These are phyloP conservation scores for Sebastes steindachneri DNA, from an alignment of 2,797 vertebrate genomes.

Conservation along the genomic window DNA sequence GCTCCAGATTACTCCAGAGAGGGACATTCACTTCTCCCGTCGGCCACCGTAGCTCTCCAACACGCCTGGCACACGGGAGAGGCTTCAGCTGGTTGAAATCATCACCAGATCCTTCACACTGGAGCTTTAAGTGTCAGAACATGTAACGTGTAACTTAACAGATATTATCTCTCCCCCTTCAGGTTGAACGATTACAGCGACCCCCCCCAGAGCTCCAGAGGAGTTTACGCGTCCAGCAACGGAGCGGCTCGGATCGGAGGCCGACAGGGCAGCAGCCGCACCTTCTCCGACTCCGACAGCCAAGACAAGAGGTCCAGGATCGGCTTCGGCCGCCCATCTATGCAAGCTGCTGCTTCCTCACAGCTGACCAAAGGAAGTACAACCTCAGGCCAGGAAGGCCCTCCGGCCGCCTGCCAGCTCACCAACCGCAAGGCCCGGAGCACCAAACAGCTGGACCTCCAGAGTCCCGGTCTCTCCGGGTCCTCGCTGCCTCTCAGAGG, in stretches of 20 bases:
- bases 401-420: constrained; percentile 80
- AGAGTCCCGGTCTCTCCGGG: constrained; percentile 70
- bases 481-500: constrained; percentile 61
- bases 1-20: too few relatives aligned
- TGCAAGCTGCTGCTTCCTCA: constrained; percentile 81
- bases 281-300: constrained; percentile 83
- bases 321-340: constrained; percentile 84
- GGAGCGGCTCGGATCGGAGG: constrained; percentile 83
- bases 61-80: too few relatives aligned
- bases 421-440: constrained; percentile 84
- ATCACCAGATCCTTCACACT: too few relatives aligned
- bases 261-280: constrained; percentile 86
- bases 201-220: constrained; percentile 87
- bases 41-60: too few relatives aligned
- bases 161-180: neutral
- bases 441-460: constrained; percentile 83
- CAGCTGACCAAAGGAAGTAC: constrained; percentile 75
- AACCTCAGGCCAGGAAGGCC: constrained; percentile 80
- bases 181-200: constrained; percentile 90
- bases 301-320: constrained; percentile 84
- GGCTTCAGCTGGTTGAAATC: too few relatives aligned
- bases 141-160: neutral
- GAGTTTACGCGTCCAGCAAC: constrained; percentile 84
- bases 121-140: too few relatives aligned
- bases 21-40: too few relatives aligned